These are phyloP conservation scores for Antechinus flavipes DNA, from an alignment of 2,113 vertebrate species.

Conservation along the genomic window DNA sequence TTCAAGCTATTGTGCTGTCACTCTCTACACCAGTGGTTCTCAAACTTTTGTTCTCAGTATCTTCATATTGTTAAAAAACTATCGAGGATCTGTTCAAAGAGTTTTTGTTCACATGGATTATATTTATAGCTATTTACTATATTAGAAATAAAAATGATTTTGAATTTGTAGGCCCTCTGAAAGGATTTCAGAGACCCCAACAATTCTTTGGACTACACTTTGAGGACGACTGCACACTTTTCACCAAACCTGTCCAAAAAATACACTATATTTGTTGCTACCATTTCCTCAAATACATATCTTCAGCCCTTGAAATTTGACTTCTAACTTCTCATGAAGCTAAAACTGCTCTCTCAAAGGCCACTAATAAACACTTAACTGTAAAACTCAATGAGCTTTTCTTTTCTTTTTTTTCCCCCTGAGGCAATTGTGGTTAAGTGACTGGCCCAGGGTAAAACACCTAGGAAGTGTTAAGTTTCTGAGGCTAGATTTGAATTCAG, in stretches of 20 bases:
- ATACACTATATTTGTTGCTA: background rate
- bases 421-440: background rate
- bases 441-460: too few relatives aligned
- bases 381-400: background rate
- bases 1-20: background rate
- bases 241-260: background rate
- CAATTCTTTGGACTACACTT: too few relatives aligned
- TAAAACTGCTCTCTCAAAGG: background rate
- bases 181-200: too few relatives aligned
- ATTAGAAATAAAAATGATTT: too few relatives aligned
- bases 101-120: too few relatives aligned
- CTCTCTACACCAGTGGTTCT: background rate
- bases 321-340: background rate
- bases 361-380: background rate
- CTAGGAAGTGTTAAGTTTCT: too few relatives aligned
- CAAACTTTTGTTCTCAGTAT: too few relatives aligned
- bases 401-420: background rate
- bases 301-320: background rate
- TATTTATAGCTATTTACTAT: too few relatives aligned
- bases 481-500: too few relatives aligned
- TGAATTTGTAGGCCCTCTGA: too few relatives aligned
- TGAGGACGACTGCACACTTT: background rate
- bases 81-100: too few relatives aligned
- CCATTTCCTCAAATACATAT: background rate
- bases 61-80: too few relatives aligned